Percentiles rank a stretch among this genome's conserved stretches.
phyloP scores from a whole-genome alignment of 2,888 invertebrate species.

The Hemicrepidius hirtus region DNA sequence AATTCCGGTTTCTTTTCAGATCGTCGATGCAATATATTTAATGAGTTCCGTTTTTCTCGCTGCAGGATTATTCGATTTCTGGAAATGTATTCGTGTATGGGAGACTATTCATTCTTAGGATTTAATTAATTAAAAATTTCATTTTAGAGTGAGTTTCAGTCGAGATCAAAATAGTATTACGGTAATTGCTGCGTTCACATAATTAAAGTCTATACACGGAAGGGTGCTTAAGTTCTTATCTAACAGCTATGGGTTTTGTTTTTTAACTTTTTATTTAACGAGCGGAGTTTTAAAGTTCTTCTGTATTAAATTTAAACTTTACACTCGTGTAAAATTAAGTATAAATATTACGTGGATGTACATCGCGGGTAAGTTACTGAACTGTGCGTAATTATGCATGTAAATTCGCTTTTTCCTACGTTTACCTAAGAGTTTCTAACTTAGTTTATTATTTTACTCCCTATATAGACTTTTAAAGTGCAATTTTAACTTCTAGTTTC shows the following conservation, averaged over 20 bases:
- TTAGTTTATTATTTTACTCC: slow-evolving; percentile 45
- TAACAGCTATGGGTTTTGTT: slow-evolving; percentile 31
- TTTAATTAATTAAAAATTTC: slow-evolving; percentile 2
- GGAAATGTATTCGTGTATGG: not conserved
- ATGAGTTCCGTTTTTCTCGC: slow-evolving; percentile 31
- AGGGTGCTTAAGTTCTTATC: slow-evolving; percentile 21
- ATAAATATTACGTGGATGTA: slow-evolving; percentile 41
- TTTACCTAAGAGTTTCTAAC: slow-evolving; percentile 44
- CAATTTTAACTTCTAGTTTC: slow-evolving; percentile 33
- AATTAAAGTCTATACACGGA: slow-evolving; percentile 7
- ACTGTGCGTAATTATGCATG: slow-evolving; percentile 48
- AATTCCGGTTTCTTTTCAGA: slow-evolving; percentile 11
- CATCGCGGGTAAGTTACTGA: slow-evolving; percentile 35
- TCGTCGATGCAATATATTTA: slow-evolving; percentile 25
- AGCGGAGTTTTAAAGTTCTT: slow-evolving; percentile 39
- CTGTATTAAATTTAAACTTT: slow-evolving; percentile 42
- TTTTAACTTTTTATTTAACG: slow-evolving; percentile 38
- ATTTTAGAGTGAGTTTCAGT: not conserved
- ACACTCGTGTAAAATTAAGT: slow-evolving; percentile 39
- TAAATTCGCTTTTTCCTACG: slow-evolving; percentile 47
- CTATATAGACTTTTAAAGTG: slow-evolving; percentile 31
- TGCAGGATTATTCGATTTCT: not conserved
- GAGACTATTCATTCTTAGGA: not conserved
- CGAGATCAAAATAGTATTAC: not conserved
- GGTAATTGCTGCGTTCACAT: slow-evolving; percentile 3